Evolutionary conservation across 2,113 vertebrate species (phyloP).

Genomic region (Catharus fuscescens): DNA sequence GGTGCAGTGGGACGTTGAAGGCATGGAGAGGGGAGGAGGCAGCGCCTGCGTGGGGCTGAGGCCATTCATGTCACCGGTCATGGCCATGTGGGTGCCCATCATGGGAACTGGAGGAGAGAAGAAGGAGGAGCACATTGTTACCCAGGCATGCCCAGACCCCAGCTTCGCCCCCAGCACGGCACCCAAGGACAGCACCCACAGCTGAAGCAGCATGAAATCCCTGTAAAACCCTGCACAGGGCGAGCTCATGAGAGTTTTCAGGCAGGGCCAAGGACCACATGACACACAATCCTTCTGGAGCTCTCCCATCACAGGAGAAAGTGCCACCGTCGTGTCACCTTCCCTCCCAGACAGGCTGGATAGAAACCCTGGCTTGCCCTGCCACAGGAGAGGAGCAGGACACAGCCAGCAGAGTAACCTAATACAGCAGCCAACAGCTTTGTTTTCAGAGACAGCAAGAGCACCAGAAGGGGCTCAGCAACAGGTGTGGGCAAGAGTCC

Average conservation of each 20-base stretch:
- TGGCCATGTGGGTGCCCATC: constrained; percentile 95
- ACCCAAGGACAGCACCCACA: not conserved
- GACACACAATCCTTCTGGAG: not conserved
- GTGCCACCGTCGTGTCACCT: accelerated
- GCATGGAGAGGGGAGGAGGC: constrained; percentile 93
- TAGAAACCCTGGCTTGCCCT: not conserved
- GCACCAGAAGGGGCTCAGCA: not conserved
- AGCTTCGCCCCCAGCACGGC: accelerated
- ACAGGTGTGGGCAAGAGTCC: constrained; percentile 55
- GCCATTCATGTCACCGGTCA: constrained; percentile 95
- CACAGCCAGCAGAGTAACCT: constrained; percentile 30
- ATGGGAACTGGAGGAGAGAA: constrained; percentile 89
- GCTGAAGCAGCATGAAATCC: not conserved
- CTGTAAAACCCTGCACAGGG: not conserved
- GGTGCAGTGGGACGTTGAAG: constrained; percentile 96
- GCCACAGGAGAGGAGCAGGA: not conserved
- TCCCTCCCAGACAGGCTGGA: not conserved
- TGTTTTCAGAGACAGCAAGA: constrained; percentile 36
- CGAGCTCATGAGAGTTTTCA: accelerated
- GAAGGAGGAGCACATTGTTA: constrained; percentile 72
- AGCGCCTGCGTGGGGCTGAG: constrained; percentile 94
- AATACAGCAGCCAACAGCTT: constrained; percentile 53
- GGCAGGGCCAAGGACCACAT: not conserved
- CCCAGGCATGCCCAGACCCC: not conserved
- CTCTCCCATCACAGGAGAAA: not conserved